Base-by-base conservation (phyloP, 30 jellyfish, hydroid and myxozoan genomes). In the Pelagia noctiluca region DNA sequence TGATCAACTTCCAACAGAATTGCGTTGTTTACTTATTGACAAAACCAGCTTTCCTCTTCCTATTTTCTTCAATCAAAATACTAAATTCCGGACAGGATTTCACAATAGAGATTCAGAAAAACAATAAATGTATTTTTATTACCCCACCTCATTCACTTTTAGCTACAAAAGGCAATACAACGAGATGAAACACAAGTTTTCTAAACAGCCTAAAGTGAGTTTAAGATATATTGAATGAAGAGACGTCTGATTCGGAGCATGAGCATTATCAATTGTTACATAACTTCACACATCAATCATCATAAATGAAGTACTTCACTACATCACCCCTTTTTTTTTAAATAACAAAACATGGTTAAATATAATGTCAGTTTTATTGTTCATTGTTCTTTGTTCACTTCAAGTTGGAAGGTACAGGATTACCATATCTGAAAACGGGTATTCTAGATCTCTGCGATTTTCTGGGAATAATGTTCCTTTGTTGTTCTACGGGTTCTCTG, bases 331-430 rank as follows among this genome's bases (percentile, higher is more conserved):
- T 42, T 16, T 42, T 42, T 42, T 42, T 42, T 42, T 5, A 42
- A 42, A 42, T 42, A 42, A 42, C 57, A 42, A 42, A 42, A 42
- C 57, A 42, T 42, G 57, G 16, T 42, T 42, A 42, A 42, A 42
- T 42, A 42, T 42, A 42, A 42, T 42, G 57, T 42, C 57, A 42
- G 16, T 42, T n/a, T 42, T 42, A 42, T 16, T 16, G 57, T 42
- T 42, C 57, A 42, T 42, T 42, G 57, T 42, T 42, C 57, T 42
- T 42, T 42, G 57, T 42, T 42, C 57, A 42, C 57, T 42, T 42
- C 57, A 42, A 42, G 57, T 42, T 42, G 57, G 57, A 42, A 42
- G 57, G 57, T 16, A 42, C 57, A 42, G 57, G 57, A 42, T 42
- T 42, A 42, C 57, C 57, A 42, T 42, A 42, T 42, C 57, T 42